Conservation (phyloP, 2,113 vertebrate genomes). For the Amphiprion ocellaris region DNA sequence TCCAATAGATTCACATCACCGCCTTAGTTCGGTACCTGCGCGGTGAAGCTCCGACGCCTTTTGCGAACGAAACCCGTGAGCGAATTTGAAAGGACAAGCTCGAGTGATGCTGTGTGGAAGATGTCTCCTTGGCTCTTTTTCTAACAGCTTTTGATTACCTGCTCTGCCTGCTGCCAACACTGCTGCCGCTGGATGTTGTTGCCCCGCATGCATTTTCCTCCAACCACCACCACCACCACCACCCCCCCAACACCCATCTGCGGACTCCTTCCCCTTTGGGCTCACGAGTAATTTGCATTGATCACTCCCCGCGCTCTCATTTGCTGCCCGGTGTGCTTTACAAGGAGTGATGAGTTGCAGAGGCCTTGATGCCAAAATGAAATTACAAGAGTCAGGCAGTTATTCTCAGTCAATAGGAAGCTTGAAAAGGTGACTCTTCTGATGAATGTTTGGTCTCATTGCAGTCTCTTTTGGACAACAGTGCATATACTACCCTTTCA, state of each 20-base stretch:
- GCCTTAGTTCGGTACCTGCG: not conserved
- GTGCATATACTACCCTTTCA: not conserved
- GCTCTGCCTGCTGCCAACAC: not conserved
- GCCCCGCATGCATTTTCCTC: conserved; percentile 19
- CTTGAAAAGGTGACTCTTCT: not conserved
- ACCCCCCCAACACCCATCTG: conserved; percentile 34
- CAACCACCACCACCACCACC: not conserved
- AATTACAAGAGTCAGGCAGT: conserved; percentile 18
- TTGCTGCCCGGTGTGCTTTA: conserved; percentile 44
- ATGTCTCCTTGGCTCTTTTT: not conserved
- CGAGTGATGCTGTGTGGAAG: not conserved
- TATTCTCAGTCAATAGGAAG: conserved; percentile 9
- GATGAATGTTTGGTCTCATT: conserved; percentile 9
- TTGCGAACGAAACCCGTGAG: not conserved
- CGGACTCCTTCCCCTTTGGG: conserved; percentile 26
- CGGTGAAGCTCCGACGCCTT: not conserved
- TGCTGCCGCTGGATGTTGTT: conserved; percentile 28
- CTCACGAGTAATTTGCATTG: conserved; percentile 67
- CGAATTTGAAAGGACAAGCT: not conserved
- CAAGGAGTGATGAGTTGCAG: conserved; percentile 37
- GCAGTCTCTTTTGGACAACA: conserved; percentile 1
- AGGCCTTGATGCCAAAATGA: conserved; percentile 36
- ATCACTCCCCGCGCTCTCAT: conserved; percentile 61
- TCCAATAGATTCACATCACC: not conserved
- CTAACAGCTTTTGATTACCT: not conserved